Conservation (phyloP, 2,113 vertebrate species). For the Zingel zingel region DNA sequence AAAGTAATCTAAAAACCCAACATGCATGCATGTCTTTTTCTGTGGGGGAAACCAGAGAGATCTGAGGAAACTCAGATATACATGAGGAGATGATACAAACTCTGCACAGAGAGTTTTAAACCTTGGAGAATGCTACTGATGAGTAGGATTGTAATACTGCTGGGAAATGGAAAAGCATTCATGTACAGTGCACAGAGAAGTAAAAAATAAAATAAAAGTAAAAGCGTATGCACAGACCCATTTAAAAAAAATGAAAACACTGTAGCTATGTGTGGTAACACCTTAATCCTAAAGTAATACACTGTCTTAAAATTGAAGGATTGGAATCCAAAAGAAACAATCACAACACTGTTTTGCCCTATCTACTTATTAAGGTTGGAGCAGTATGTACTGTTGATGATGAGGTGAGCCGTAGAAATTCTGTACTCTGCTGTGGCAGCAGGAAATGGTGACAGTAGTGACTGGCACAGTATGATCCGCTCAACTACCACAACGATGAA, state of each 20-base stretch:
- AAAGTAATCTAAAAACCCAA: not conserved
- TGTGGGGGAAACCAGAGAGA: not conserved
- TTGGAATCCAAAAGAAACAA: not conserved
- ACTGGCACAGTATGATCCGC: not conserved
- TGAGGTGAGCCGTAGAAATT: not conserved
- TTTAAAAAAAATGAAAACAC: not conserved
- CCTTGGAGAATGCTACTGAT: not conserved
- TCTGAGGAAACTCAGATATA: slow-evolving; percentile 20
- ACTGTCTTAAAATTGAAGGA: not conserved
- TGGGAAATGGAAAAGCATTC: not conserved
- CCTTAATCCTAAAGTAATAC: not conserved
- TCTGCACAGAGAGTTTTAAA: slow-evolving; percentile 10
- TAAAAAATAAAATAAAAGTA: not conserved
- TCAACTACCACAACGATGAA: slow-evolving; percentile 9
- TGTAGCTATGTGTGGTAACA: not conserved
- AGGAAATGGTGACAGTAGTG: slow-evolving; percentile 12
- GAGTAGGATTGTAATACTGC: not conserved
- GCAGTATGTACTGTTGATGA: not conserved
- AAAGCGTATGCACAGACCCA: rapidly evolving
- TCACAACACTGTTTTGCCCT: not conserved
- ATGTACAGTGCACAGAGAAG: not conserved
- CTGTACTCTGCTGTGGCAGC: not conserved
- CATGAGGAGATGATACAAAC: slow-evolving; percentile 13
- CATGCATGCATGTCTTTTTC: not conserved
- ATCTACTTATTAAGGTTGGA: not conserved